Conservation (phyloP, 2,888 invertebrate species). For the Agapostemon virescens region DNA sequence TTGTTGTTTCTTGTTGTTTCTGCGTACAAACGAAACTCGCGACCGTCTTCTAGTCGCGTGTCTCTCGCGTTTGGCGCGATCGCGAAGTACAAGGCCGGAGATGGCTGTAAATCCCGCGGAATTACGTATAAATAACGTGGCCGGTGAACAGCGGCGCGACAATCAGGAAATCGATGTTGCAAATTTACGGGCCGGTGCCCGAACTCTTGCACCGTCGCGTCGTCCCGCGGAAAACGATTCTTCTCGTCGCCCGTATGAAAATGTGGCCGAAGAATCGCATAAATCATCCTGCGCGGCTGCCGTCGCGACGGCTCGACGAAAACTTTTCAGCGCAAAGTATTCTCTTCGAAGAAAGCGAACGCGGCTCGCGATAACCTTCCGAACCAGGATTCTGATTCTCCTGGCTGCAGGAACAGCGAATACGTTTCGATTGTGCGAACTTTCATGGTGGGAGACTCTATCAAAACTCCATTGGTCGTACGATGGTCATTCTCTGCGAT, state of each 20-base stretch:
- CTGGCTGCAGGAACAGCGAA: background rate
- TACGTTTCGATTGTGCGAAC: background rate
- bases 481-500: no score
- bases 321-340: slow-evolving; percentile 1
- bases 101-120: slow-evolving; percentile 52
- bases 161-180: slow-evolving; percentile 44
- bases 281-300: slow-evolving; percentile 32
- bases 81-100: slow-evolving; percentile 45
- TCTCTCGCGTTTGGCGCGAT: slow-evolving; percentile 38
- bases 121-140: slow-evolving; percentile 58
- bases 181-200: slow-evolving; percentile 53
- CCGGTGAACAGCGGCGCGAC: slow-evolving; percentile 21
- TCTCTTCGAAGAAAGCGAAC: slow-evolving; percentile 24
- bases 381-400: background rate
- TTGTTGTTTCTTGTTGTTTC: no score
- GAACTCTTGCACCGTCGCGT: background rate
- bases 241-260: slow-evolving; percentile 24
- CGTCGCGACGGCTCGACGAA: background rate
- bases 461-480: no score
- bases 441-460: background rate
- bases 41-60: background rate
- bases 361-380: background rate
- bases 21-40: background rate
- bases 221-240: slow-evolving; percentile 4
- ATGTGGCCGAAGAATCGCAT: slow-evolving; percentile 30